phyloP scores from a whole-genome alignment of 2,797 vertebrate species.

The Rhynchonycteris naso region DNA sequence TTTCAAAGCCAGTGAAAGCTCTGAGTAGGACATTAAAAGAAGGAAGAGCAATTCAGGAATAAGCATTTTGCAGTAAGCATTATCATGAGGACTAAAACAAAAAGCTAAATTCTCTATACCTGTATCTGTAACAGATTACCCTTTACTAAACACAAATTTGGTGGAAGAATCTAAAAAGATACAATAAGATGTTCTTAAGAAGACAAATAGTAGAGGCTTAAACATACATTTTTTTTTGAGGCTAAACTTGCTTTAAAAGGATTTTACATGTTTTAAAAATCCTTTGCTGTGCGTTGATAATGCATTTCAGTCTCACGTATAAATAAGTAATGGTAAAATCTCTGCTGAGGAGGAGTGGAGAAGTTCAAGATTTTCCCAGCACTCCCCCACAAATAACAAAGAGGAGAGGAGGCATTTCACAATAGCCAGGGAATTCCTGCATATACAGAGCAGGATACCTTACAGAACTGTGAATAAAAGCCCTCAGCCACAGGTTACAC shows the following conservation, averaged over 20 bases:
- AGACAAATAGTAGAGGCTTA: conserved; percentile 76
- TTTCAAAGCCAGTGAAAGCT: conserved; percentile 51
- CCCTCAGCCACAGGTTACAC: neutral
- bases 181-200: conserved; percentile 24
- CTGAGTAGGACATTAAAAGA: conserved; percentile 40
- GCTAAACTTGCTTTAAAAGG: conserved; percentile 73
- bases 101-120: conserved; percentile 1
- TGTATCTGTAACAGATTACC: conserved; percentile 25
- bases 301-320: conserved; percentile 37
- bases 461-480: conserved; percentile 46
- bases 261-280: conserved; percentile 67
- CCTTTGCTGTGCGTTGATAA: conserved; percentile 63
- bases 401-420: conserved; percentile 47
- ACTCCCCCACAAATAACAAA: conserved; percentile 44
- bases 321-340: conserved; percentile 39
- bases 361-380: conserved; percentile 50
- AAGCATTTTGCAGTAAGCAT: conserved; percentile 38
- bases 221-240: conserved; percentile 57
- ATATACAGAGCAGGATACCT: conserved; percentile 31
- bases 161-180: neutral
- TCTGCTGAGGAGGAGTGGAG: neutral
- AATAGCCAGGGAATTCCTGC: conserved; percentile 54
- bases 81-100: conserved; percentile 27
- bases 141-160: conserved; percentile 53
- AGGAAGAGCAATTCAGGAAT: conserved; percentile 34